Conservation (phyloP, 2,797 vertebrate species). For the Triplophysa yarkandensis region DNA sequence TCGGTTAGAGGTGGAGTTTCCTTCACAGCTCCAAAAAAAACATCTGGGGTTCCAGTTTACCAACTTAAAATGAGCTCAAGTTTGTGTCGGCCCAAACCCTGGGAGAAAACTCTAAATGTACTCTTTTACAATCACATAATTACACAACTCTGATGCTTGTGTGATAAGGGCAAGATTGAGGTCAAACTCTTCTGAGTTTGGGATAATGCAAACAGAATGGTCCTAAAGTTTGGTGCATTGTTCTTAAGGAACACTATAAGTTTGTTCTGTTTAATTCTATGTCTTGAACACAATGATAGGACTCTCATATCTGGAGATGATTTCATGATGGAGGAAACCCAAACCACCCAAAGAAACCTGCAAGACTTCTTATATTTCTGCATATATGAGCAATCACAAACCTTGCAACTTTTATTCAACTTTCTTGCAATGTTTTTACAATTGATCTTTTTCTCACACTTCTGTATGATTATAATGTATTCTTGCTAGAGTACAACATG, state of each 20-base stretch:
- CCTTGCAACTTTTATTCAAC: not conserved
- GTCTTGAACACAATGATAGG: slow-evolving; percentile 19
- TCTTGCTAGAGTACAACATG: not conserved
- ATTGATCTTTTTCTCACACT: too few species aligned
- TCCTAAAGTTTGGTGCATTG: not conserved
- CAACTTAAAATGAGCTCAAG: slow-evolving; percentile 61
- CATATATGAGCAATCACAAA: not conserved
- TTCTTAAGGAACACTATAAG: not conserved
- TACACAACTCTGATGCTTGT: not conserved
- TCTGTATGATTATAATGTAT: not conserved
- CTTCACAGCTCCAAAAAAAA: slow-evolving; percentile 66
- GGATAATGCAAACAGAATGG: not conserved
- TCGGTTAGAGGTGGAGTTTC: slow-evolving; percentile 73
- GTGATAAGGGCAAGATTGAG: not conserved
- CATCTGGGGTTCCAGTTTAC: slow-evolving; percentile 57
- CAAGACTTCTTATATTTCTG: not conserved
- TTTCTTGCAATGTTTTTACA: too few species aligned
- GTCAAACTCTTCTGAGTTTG: not conserved
- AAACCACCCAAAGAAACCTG: slow-evolving; percentile 61
- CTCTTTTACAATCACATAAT: not conserved
- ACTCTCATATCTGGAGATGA: slow-evolving; percentile 21
- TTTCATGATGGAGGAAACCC: slow-evolving; percentile 59
- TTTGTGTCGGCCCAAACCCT: slow-evolving; percentile 47
- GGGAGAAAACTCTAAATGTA: slow-evolving; percentile 18
- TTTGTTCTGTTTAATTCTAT: not conserved